A percentile compares a stretch with the other conserved stretches of the same genome.
These are phyloP conservation scores for Oryzias sinensis DNA, from an alignment of 2,797 vertebrate genomes.

Conservation along the genomic window DNA sequence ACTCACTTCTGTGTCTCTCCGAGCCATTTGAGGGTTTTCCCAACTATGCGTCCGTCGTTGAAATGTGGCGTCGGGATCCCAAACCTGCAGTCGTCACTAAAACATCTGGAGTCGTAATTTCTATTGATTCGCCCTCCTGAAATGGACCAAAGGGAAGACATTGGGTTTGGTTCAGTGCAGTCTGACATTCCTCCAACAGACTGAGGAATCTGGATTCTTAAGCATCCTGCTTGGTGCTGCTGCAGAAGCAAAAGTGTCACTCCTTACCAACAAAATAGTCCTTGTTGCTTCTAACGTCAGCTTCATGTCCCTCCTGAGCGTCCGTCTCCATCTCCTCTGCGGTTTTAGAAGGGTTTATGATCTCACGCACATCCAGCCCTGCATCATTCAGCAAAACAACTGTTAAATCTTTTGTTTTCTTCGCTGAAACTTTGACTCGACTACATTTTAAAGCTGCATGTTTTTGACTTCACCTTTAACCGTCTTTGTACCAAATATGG, in stretches of 20 bases:
- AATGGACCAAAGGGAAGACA: background rate
- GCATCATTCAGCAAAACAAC: conserved; percentile 5
- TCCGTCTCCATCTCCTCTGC: conserved; percentile 78
- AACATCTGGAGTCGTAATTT: conserved; percentile 77
- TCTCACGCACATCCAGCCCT: conserved; percentile 63
- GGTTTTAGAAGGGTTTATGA: conserved; percentile 84
- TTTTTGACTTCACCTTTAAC: conserved; percentile 64
- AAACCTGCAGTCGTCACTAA: conserved; percentile 72
- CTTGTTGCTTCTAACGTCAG: conserved; percentile 80
- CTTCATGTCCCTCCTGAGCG: conserved; percentile 71
- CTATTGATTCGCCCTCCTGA: conserved; percentile 79
- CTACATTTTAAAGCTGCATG: background rate
- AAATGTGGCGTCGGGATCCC: conserved; percentile 82
- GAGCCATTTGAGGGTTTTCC: conserved; percentile 78
- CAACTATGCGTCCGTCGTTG: conserved; percentile 75
- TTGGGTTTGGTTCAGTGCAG: background rate
- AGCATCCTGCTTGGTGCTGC: too few species aligned
- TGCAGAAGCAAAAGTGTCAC: too few species aligned
- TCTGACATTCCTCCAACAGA: too few species aligned
- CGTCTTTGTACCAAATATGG: conserved; percentile 77
- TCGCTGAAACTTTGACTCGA: background rate
- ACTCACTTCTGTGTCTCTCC: conserved; percentile 78
- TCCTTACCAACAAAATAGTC: conserved; percentile 81
- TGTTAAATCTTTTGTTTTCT: background rate
- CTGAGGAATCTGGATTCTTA: too few species aligned